phyloP scores from a whole-genome alignment of 2,797 vertebrate genomes.

The Limnodromus scolopaceus region DNA sequence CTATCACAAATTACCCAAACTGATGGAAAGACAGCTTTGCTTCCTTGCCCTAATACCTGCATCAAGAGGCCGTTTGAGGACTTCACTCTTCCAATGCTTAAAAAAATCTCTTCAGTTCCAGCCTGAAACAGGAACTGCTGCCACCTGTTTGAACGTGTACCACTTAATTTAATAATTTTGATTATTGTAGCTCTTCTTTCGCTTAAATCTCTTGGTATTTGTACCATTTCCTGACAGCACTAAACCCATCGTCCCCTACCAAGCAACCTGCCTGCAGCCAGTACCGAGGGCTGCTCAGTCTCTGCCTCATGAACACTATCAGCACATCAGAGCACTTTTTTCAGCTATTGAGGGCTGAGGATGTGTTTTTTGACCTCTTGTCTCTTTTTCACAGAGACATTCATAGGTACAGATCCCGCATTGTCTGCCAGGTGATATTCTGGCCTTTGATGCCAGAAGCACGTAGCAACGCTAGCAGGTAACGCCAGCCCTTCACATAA shows the following conservation, averaged over 20 bases:
- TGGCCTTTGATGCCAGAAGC: constrained; percentile 20
- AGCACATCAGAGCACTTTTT: not conserved
- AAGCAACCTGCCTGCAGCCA: not conserved
- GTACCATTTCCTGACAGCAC: not conserved
- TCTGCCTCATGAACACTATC: not conserved
- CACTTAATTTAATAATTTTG: not conserved
- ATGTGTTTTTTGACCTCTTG: not conserved
- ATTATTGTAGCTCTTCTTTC: not conserved
- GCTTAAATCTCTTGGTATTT: not conserved
- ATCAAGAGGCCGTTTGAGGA: not conserved
- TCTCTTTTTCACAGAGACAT: not conserved
- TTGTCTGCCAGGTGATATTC: not conserved
- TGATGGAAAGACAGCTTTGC: not conserved
- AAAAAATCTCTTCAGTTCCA: not conserved
- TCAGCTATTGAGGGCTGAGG: not conserved
- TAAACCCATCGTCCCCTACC: not conserved
- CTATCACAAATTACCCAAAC: not conserved
- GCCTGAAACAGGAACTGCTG: not conserved
- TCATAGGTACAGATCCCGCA: not conserved
- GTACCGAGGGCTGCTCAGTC: not conserved
- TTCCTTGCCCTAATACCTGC: not conserved
- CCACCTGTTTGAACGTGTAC: not conserved
- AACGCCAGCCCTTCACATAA: not conserved
- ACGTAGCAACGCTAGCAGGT: not conserved
- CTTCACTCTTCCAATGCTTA: not conserved